A percentile compares a stretch with the other conserved stretches of the same genome.
These are phyloP conservation scores for Argyrosomus regius DNA, from an alignment of 2,797 vertebrate species.

Conservation along the genomic window DNA sequence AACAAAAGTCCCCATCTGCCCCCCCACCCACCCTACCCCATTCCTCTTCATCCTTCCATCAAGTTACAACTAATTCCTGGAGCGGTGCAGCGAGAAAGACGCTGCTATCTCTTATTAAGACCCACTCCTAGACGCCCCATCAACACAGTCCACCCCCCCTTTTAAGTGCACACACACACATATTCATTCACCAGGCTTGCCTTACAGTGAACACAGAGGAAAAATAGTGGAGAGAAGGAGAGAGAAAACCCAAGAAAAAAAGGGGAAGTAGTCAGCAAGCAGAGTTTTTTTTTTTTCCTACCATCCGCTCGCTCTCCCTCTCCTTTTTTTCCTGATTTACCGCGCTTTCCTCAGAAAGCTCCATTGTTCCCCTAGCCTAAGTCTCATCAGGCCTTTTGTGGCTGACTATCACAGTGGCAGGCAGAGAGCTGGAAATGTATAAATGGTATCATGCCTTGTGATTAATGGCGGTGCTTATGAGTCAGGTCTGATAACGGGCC, in stretches of 20 bases:
- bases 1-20: conserved; percentile 74
- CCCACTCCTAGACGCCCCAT: conserved; percentile 78
- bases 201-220: conserved; percentile 72
- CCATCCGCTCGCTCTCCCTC: conserved; percentile 76
- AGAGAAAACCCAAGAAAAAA: conserved; percentile 76
- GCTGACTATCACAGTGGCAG: conserved; percentile 99
- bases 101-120: conserved; percentile 85
- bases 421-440: conserved; percentile 99
- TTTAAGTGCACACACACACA: conserved; percentile 46
- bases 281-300: conserved; percentile 75
- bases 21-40: conserved; percentile 20
- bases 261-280: conserved; percentile 85
- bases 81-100: conserved; percentile 78
- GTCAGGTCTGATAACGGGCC: conserved; percentile 99
- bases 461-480: conserved; percentile 99
- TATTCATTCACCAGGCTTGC: conserved; percentile 60
- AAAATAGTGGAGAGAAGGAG: conserved; percentile 73
- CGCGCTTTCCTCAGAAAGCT: conserved; percentile 99
- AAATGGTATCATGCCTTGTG: conserved; percentile 99
- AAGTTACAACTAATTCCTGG: conserved; percentile 84
- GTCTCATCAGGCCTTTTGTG: conserved; percentile 99
- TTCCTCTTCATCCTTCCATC: conserved; percentile 76
- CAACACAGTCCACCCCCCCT: conserved; percentile 60
- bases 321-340: conserved; percentile 95
- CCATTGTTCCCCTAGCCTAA: conserved; percentile 99